phyloP scores from a whole-genome alignment of 1,140 invertebrate species.

The Drosophila setifemur region DNA sequence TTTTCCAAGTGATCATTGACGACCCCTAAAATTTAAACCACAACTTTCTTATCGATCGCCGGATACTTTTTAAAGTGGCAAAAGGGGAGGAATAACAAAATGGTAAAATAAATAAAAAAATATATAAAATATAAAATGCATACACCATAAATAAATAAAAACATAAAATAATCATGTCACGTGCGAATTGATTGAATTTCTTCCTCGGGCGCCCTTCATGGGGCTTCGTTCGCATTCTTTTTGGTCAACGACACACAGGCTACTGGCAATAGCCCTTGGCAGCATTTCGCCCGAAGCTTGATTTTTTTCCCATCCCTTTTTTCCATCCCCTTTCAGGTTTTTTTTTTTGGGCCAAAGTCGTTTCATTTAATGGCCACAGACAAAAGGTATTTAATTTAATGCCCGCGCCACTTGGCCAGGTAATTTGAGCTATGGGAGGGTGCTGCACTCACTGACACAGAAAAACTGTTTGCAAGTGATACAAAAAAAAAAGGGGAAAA shows the following conservation, averaged over 20 bases:
- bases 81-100: conserved; percentile 11
- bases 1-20: too few relatives aligned
- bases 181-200: conserved; percentile 78
- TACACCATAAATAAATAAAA: conserved; percentile 70
- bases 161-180: conserved; percentile 78
- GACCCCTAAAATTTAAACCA: too few relatives aligned
- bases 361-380: conserved; percentile 69
- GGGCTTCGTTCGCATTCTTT: conserved; percentile 21
- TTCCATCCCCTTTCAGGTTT: too few relatives aligned
- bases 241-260: conserved; percentile 8
- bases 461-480: too few relatives aligned
- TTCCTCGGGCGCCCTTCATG: conserved; percentile 57
- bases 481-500: background rate
- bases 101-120: too few relatives aligned
- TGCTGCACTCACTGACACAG: background rate
- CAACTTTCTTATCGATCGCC: conserved; percentile 6
- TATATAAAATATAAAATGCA: conserved; percentile 61
- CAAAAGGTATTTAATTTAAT: conserved; percentile 79
- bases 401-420: conserved; percentile 62
- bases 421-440: conserved; percentile 72
- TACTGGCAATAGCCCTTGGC: conserved; percentile 3
- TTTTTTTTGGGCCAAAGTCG: conserved; percentile 13
- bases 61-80: conserved; percentile 27
- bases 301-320: background rate
- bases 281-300: background rate